Evolutionary conservation across 2,113 vertebrate species (phyloP).

Genomic region (Lophius piscatorius): DNA sequence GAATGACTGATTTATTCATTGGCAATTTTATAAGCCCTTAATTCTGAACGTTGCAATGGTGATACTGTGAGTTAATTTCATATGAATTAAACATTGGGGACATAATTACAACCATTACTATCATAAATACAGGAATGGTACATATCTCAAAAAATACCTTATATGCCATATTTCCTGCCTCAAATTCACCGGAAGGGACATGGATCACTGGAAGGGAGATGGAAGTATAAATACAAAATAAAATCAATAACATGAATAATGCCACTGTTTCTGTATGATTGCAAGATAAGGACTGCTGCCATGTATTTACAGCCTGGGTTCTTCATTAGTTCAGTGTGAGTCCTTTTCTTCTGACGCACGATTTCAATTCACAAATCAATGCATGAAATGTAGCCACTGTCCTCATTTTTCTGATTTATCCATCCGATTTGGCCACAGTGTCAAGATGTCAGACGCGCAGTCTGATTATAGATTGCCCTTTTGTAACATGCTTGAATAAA

Average conservation of each 20-base stretch:
- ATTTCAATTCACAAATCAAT: conserved; percentile 40
- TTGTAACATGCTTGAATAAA: conserved; percentile 62
- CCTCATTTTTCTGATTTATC: conserved; percentile 67
- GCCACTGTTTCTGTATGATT: too few species aligned
- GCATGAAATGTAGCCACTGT: conserved; percentile 25
- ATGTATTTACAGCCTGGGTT: background rate
- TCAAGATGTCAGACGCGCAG: conserved; percentile 48
- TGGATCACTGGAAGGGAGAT: too few species aligned
- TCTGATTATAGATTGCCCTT: conserved; percentile 74
- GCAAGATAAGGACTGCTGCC: background rate
- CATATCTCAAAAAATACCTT: too few species aligned
- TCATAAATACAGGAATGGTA: too few species aligned
- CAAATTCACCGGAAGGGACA: too few species aligned
- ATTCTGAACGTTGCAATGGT: background rate
- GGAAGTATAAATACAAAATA: too few species aligned
- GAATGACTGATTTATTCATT: background rate
- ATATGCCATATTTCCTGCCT: too few species aligned
- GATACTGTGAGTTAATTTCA: background rate
- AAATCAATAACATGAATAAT: too few species aligned
- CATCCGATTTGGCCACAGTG: conserved; percentile 43
- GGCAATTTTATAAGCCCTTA: background rate
- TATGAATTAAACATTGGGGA: too few species aligned
- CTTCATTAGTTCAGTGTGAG: conserved; percentile 24
- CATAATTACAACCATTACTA: too few species aligned
- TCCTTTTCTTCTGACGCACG: conserved; percentile 22